Conservation (phyloP, 1,140 invertebrate genomes). For the Papilio machaon region DNA sequence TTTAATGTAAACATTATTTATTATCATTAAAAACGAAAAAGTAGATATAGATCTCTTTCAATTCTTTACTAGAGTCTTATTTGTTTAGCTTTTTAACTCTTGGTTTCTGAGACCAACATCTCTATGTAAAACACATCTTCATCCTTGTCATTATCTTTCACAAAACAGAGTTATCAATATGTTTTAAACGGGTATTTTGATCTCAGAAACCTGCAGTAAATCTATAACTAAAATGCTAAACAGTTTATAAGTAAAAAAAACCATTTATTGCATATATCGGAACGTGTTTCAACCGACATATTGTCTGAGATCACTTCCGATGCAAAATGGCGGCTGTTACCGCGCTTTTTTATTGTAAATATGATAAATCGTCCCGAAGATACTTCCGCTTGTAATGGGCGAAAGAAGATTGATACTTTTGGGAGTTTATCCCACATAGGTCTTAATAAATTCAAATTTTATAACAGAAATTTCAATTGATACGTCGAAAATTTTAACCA, state of each 20-base stretch:
- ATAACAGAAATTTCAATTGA: background rate
- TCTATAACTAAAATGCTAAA: background rate
- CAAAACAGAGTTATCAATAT: no score
- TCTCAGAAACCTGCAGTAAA: no score
- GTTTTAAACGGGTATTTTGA: no score
- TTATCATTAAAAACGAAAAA: no score
- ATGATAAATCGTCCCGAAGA: constrained; percentile 27
- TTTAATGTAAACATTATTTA: no score
- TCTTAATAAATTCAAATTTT: constrained; percentile 10
- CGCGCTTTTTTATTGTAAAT: constrained; percentile 36
- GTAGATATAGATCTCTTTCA: no score
- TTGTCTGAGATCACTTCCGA: constrained; percentile 21
- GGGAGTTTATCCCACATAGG: constrained; percentile 11
- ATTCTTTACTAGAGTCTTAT: no score
- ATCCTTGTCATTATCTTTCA: no score
- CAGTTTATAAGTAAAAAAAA: background rate
- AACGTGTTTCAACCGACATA: constrained; percentile 28
- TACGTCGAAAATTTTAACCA: background rate
- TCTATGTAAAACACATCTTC: no score
- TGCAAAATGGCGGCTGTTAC: constrained; percentile 32
- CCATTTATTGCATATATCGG: background rate
- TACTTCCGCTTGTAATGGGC: constrained; percentile 36
- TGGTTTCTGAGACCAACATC: no score
- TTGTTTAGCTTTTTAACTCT: no score
- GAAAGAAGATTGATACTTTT: constrained; percentile 30